Evolutionary conservation across 1,140 invertebrate species (phyloP).

Genomic region (Conopomorpha cramerella): DNA sequence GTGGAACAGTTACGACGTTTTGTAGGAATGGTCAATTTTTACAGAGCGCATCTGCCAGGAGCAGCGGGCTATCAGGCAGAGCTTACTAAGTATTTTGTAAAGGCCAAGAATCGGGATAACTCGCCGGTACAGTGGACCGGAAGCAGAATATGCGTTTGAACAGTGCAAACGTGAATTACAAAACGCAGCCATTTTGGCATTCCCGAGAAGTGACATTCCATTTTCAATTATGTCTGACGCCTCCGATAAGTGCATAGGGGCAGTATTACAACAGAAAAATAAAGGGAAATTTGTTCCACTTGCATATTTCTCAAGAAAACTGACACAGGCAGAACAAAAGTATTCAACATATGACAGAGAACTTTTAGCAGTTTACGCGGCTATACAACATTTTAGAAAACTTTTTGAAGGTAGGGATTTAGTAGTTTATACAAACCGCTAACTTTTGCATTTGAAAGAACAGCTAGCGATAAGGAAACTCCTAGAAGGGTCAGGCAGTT

Average conservation of each 20-base stretch:
- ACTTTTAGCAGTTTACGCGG: slow-evolving; percentile 1
- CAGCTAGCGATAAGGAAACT: slow-evolving; percentile 4
- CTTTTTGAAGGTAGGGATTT: slow-evolving; percentile 1
- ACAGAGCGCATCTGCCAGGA: slow-evolving; percentile 13
- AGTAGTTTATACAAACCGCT: slow-evolving; percentile 2
- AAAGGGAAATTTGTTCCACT: not conserved
- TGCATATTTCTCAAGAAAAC: not conserved
- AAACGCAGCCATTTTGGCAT: slow-evolving; percentile 11
- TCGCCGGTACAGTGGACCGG: slow-evolving; percentile 9
- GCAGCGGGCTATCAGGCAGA: slow-evolving; percentile 12
- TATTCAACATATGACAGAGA: no score
- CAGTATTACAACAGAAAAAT: slow-evolving; percentile 13
- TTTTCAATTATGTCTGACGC: slow-evolving; percentile 17
- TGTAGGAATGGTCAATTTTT: slow-evolving; percentile 24
- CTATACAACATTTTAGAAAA: not conserved
- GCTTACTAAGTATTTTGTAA: slow-evolving; percentile 12
- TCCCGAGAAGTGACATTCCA: no score
- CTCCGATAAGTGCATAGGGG: slow-evolving; percentile 16
- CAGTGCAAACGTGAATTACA: slow-evolving; percentile 14
- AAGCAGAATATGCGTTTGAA: not conserved
- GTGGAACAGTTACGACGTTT: slow-evolving; percentile 18
- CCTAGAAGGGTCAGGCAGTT: slow-evolving; percentile 12
- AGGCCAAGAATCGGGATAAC: slow-evolving; percentile 17
- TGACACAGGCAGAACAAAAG: not conserved
- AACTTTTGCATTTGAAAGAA: not conserved